Evolutionary conservation across 2,113 vertebrate genomes (phyloP), one percentile per base, ranked within the genome.

Genomic region (Osmerus mordax): DNA sequence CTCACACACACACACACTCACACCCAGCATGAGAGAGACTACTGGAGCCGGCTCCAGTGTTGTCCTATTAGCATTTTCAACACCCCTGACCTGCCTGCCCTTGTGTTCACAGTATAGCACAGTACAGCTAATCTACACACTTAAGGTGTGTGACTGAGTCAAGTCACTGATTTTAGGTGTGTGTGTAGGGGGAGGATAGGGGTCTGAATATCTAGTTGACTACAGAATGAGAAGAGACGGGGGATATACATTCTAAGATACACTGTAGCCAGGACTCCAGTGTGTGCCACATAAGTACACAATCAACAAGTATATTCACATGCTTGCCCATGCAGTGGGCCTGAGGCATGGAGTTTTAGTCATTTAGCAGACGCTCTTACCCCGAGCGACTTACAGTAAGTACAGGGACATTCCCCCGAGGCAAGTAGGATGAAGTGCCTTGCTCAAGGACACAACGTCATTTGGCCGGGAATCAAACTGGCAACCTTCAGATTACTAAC

Each of bases 51-150:
- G 36, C 76, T 84, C 81, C 86, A 82, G 79, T 74, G 77, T 85
- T 53, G 71, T 75, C 69, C 65, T 86, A 95, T 97, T 96, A 93
- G 91, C 95, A 96, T 95, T 90, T 92, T 88, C 91, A 93, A 91
- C 85, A 78, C 81, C 83, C 71, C 59, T 69, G 81, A 74, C 72
- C 81, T 78, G 86, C 84, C 87, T 81, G 84, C 89, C 80, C 84
- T 83, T 88, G 86, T 89, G 85, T 87, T 84, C 86, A 81, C 84
- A 82, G 83, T 83, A 79, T 78, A 87, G 78, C 16, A 70, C 82
- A 85, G 84, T 81, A 77, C 87, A 84, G 78, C 89, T 89, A 89
- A 91, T 90, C 86, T 91, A 89, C 89, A 90, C 88, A 90, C 88
- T 89, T 90, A 84, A 90, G 85, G 81, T 83, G 85, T 84, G 85